Evolutionary conservation across 1,140 invertebrate genomes (phyloP).

Genomic region (Apis cerana): DNA sequence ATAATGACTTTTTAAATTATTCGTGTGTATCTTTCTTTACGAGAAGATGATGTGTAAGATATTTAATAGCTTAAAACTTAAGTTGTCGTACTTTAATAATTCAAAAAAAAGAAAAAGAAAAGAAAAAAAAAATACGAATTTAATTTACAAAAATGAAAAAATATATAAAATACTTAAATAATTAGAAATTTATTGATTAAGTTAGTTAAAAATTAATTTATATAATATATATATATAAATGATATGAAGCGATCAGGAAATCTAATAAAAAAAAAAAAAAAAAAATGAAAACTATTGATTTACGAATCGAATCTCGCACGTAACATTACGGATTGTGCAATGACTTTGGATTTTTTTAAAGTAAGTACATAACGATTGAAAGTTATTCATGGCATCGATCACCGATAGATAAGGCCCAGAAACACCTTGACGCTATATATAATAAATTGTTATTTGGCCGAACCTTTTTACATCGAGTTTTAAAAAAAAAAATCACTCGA

Average conservation of each 20-base stretch:
- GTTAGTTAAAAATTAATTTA: constrained; percentile 14
- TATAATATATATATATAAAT: too few species aligned
- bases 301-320: constrained; percentile 27
- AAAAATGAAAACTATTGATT: background rate
- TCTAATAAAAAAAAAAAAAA: background rate
- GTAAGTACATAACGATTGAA: constrained; percentile 53
- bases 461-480: constrained; percentile 10
- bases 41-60: too few species aligned
- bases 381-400: constrained; percentile 64
- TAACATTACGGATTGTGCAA: constrained; percentile 18
- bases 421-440: constrained; percentile 30
- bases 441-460: constrained; percentile 42
- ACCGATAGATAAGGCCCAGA: constrained; percentile 71
- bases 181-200: background rate
- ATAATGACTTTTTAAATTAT: background rate
- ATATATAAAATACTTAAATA: background rate
- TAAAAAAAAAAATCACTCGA: constrained; percentile 28
- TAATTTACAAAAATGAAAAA: background rate
- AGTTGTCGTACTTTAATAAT: background rate
- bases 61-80: background rate
- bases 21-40: too few species aligned
- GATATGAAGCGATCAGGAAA: background rate
- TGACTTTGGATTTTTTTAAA: constrained; percentile 48
- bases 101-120: too few species aligned
- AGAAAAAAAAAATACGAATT: background rate